A percentile compares a stretch with the other conserved stretches of the same genome.
These are phyloP conservation scores for Lepisosteus osseus DNA, from an alignment of 2,113 vertebrate species.

Conservation along the genomic window DNA sequence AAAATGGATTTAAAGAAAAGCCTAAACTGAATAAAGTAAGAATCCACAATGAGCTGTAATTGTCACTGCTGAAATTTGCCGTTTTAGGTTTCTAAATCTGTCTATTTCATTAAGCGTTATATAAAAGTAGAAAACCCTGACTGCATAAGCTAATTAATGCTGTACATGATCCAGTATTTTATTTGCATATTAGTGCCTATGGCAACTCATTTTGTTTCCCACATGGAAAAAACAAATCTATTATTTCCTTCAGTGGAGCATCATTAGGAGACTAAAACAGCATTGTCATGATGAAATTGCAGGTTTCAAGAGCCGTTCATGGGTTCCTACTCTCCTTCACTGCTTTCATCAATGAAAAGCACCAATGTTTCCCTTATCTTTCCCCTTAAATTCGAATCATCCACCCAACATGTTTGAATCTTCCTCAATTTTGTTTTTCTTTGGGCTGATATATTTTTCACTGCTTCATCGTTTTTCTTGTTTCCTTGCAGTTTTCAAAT, in stretches of 20 bases:
- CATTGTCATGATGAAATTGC: neutral
- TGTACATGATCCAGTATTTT: conserved; percentile 26
- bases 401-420: no score
- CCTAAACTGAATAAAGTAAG: neutral
- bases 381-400: no score
- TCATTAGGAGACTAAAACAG: neutral
- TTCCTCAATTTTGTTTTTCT: no score
- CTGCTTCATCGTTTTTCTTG: no score
- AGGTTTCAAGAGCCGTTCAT: neutral
- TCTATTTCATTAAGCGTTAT: conserved; percentile 28
- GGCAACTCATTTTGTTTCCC: conserved; percentile 25
- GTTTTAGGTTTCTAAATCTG: conserved; percentile 19
- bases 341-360: neutral
- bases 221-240: conserved; percentile 42
- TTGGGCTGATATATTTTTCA: no score
- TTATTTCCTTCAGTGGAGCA: conserved; percentile 22
- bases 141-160: conserved; percentile 28
- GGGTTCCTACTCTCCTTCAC: neutral
- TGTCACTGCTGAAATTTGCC: conserved; percentile 16
- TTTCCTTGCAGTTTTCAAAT: no score
- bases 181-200: conserved; percentile 22
- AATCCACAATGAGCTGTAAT: neutral
- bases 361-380: no score
- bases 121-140: conserved; percentile 27
- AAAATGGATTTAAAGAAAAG: conserved; percentile 4